These are phyloP conservation scores for Chelonoidis abingdonii DNA, from an alignment of 2,113 vertebrate species.

Conservation along the genomic window DNA sequence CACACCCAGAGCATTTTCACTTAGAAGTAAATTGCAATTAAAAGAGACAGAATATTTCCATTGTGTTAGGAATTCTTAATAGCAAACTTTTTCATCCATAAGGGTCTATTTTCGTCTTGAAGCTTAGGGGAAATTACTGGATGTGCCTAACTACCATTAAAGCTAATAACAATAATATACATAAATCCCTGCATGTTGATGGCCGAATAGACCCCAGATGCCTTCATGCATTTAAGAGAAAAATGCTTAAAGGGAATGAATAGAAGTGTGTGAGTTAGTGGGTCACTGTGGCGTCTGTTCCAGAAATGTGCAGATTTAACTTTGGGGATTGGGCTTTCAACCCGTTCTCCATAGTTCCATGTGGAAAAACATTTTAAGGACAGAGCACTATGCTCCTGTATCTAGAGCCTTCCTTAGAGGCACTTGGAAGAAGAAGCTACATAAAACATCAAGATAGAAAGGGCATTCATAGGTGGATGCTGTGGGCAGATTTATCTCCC, in stretches of 20 bases:
- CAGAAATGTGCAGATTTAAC: background rate
- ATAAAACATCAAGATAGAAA: background rate
- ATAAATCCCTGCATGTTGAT: slow-evolving; percentile 34
- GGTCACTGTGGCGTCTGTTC: slow-evolving; percentile 54
- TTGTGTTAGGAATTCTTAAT: slow-evolving; percentile 71
- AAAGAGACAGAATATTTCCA: slow-evolving; percentile 70
- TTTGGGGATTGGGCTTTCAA: background rate
- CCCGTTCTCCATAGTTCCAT: background rate
- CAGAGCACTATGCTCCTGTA: background rate
- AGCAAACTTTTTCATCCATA: slow-evolving; percentile 73
- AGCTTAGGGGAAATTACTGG: slow-evolving; percentile 49
- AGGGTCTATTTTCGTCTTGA: slow-evolving; percentile 47
- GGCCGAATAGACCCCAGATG: slow-evolving; percentile 55
- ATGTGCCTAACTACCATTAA: slow-evolving; percentile 64
- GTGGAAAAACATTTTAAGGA: background rate
- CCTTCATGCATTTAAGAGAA: slow-evolving; percentile 57
- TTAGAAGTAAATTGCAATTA: slow-evolving; percentile 72
- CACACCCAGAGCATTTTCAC: slow-evolving; percentile 59
- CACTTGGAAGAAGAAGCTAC: slow-evolving; percentile 40
- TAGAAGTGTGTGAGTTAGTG: slow-evolving; percentile 13
- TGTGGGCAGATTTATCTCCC: slow-evolving; percentile 45
- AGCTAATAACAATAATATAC: slow-evolving; percentile 50
- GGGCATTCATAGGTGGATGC: slow-evolving; percentile 53
- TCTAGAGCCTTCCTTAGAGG: slow-evolving; percentile 44
- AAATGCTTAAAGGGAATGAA: slow-evolving; percentile 50